Evolutionary conservation across 2,888 invertebrate species (phyloP).

Genomic region (Malachius bipustulatus): DNA sequence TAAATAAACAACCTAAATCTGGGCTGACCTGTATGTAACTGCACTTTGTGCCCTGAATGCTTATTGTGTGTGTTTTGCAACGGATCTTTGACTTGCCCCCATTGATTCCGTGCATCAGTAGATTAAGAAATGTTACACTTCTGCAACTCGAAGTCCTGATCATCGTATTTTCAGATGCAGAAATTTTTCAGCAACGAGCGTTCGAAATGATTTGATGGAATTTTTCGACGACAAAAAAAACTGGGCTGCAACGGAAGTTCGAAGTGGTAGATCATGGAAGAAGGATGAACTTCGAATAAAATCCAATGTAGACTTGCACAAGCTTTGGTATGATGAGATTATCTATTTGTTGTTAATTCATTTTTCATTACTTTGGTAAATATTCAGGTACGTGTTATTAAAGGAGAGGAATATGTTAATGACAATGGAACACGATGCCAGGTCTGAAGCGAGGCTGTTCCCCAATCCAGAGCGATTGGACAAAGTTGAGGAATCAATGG

Average conservation of each 20-base stretch:
- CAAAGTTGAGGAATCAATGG: slow-evolving; percentile 92
- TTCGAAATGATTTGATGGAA: slow-evolving; percentile 58
- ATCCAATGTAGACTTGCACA: slow-evolving; percentile 90
- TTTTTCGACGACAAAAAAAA: slow-evolving; percentile 82
- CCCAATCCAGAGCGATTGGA: slow-evolving; percentile 89
- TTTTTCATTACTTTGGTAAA: slow-evolving; percentile 9
- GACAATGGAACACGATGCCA: slow-evolving; percentile 85
- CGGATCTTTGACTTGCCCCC: no score
- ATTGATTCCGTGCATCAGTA: no score
- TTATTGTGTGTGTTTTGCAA: no score
- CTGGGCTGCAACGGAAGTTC: slow-evolving; percentile 65
- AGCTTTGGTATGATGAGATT: slow-evolving; percentile 65
- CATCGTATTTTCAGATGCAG: no score
- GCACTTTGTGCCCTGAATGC: no score
- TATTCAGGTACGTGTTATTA: slow-evolving; percentile 60
- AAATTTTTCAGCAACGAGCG: background rate
- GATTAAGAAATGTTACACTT: no score
- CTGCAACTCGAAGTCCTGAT: no score
- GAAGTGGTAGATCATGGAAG: slow-evolving; percentile 78
- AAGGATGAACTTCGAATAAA: slow-evolving; percentile 86
- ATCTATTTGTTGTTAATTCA: slow-evolving; percentile 3
- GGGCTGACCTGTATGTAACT: no score
- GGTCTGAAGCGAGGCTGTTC: slow-evolving; percentile 53
- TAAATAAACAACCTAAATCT: no score
- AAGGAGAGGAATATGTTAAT: slow-evolving; percentile 96